These are phyloP conservation scores for Trissolcus brochymenae DNA, from an alignment of 2,888 invertebrate genomes.

Conservation along the genomic window DNA sequence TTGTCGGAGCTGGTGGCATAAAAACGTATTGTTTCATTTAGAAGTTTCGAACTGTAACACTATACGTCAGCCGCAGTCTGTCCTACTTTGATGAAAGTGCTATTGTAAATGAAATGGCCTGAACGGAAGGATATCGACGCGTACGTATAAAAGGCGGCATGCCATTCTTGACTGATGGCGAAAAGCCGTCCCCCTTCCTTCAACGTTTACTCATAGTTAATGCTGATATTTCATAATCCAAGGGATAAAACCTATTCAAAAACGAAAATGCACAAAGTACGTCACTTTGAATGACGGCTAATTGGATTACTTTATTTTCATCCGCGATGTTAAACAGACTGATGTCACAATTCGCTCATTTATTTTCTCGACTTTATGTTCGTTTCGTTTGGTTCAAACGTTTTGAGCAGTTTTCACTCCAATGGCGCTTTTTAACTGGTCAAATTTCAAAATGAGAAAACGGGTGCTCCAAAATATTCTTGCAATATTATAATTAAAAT, in stretches of 20 bases:
- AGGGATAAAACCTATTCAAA: slow-evolving; percentile 49
- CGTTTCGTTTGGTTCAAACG: too few relatives aligned
- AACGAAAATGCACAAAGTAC: slow-evolving; percentile 31
- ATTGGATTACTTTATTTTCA: slow-evolving; percentile 38
- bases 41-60: slow-evolving; percentile 42
- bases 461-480: too few relatives aligned
- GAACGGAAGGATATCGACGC: slow-evolving; percentile 57
- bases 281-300: slow-evolving; percentile 31
- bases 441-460: too few relatives aligned
- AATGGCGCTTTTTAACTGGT: too few relatives aligned
- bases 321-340: slow-evolving; percentile 7
- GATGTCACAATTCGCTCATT: slow-evolving; percentile 6
- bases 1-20: slow-evolving; percentile 10
- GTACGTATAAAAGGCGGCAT: slow-evolving; percentile 39
- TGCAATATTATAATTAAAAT: too few relatives aligned
- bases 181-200: slow-evolving; percentile 23
- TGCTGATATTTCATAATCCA: slow-evolving; percentile 34
- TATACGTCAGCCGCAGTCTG: slow-evolving; percentile 36
- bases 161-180: slow-evolving; percentile 29
- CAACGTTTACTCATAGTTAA: slow-evolving; percentile 12
- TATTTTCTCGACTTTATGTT: too few relatives aligned
- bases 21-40: slow-evolving; percentile 48
- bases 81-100: slow-evolving; percentile 51
- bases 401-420: too few relatives aligned
- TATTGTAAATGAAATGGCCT: slow-evolving; percentile 54